These are phyloP conservation scores for Enteromius radiatus DNA, from an alignment of 2,797 vertebrate species.

Conservation along the genomic window DNA sequence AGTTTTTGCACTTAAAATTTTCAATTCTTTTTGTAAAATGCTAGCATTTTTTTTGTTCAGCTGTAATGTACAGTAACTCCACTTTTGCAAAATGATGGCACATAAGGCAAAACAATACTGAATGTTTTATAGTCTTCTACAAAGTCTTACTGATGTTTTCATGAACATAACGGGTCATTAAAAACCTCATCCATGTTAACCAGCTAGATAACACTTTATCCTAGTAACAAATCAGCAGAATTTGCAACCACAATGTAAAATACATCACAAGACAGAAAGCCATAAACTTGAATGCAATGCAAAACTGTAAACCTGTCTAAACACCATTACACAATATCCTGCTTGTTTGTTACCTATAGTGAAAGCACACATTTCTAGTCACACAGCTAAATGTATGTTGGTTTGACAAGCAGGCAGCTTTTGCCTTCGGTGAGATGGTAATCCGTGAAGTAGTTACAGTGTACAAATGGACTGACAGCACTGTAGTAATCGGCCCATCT, in stretches of 20 bases:
- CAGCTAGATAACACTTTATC: background rate
- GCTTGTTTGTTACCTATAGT: background rate
- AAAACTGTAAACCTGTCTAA: background rate
- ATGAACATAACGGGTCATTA: background rate
- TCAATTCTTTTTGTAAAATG: background rate
- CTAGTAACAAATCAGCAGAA: background rate
- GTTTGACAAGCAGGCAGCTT: slow-evolving; percentile 29
- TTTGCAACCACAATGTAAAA: background rate
- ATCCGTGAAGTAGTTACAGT: slow-evolving; percentile 52
- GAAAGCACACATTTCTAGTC: background rate
- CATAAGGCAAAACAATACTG: background rate
- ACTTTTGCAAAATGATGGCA: background rate
- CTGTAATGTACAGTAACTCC: background rate
- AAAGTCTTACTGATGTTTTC: background rate
- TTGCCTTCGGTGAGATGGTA: slow-evolving; percentile 55
- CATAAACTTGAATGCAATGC: background rate
- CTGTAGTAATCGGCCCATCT: slow-evolving; percentile 62
- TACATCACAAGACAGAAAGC: background rate
- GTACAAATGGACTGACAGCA: slow-evolving; percentile 62
- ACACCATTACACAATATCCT: background rate
- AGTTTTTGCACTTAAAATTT: background rate
- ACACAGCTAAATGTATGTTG: slow-evolving; percentile 6
- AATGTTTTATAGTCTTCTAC: background rate
- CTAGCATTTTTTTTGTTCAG: background rate
- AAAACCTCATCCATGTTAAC: background rate